Conservation (phyloP, 2,888 invertebrate genomes). For the Noctua janthe region DNA sequence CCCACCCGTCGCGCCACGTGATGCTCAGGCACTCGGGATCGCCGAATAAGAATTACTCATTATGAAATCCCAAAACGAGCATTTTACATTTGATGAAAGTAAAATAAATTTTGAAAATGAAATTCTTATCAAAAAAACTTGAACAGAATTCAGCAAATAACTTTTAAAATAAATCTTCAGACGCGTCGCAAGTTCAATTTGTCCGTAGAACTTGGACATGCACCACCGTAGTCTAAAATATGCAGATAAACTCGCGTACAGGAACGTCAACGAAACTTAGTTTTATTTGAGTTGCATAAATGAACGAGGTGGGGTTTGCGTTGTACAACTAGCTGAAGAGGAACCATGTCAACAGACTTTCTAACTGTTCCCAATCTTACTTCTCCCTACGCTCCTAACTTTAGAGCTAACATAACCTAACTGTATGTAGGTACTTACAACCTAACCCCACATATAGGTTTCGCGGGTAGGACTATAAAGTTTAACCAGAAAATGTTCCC, state of each 20-base stretch:
- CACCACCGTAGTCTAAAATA: constrained; percentile 65
- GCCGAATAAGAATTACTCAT: constrained; percentile 42
- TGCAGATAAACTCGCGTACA: constrained; percentile 72
- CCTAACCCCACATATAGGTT: constrained; percentile 2
- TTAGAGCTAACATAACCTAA: constrained; percentile 39
- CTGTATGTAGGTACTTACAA: constrained; percentile 13
- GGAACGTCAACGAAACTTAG: constrained; percentile 73
- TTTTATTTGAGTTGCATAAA: constrained; percentile 77
- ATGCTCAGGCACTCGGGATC: constrained; percentile 40
- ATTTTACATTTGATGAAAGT: constrained; percentile 30
- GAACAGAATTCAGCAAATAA: constrained; percentile 50
- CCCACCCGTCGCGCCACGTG: constrained; percentile 46
- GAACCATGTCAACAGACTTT: constrained; percentile 67
- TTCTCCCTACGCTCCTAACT: constrained; percentile 40
- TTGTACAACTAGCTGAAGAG: constrained; percentile 63
- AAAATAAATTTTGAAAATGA: constrained; percentile 28
- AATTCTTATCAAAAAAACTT: constrained; percentile 40
- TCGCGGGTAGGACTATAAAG: constrained; percentile 40
- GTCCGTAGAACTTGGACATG: constrained; percentile 68
- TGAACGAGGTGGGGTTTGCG: constrained; percentile 70
- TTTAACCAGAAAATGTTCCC: constrained; percentile 41
- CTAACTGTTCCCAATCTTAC: constrained; percentile 59
- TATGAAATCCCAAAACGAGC: constrained; percentile 28
- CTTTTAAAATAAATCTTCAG: constrained; percentile 64
- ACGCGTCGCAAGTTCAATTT: constrained; percentile 62